phyloP scores from a whole-genome alignment of 2,113 vertebrate species.

The Oceanites oceanicus region DNA sequence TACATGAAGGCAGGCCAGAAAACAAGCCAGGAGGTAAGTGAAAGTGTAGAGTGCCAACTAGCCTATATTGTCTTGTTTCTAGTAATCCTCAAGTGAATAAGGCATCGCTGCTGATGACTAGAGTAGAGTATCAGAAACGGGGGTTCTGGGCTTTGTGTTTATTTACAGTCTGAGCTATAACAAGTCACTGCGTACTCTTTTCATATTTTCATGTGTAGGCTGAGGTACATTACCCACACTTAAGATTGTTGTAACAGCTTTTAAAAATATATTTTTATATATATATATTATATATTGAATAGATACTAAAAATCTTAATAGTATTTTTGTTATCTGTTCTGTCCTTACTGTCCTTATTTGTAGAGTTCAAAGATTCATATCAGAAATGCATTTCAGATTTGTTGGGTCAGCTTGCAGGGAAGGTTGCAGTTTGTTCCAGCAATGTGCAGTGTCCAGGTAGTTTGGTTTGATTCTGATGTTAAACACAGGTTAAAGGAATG shows the following conservation, averaged over 20 bases:
- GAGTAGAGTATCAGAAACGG: background rate
- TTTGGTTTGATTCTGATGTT: background rate
- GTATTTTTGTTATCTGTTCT: background rate
- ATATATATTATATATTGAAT: too few relatives aligned
- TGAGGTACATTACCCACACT: background rate
- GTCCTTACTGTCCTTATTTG: background rate
- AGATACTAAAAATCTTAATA: background rate
- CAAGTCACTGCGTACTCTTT: background rate
- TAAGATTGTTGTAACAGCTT: background rate
- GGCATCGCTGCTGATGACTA: background rate
- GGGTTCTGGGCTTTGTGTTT: background rate
- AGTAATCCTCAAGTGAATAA: background rate
- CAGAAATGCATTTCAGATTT: background rate
- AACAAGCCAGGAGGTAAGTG: constrained; percentile 88
- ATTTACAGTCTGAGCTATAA: background rate
- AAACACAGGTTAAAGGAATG: background rate
- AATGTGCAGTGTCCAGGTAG: background rate
- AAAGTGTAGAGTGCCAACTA: background rate
- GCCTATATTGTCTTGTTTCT: background rate
- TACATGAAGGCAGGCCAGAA: constrained; percentile 96
- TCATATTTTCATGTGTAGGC: background rate
- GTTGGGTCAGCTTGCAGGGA: background rate
- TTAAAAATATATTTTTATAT: background rate
- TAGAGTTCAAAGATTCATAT: background rate
- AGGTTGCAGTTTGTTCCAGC: background rate